Percentiles rank a stretch among this genome's conserved stretches.
These are phyloP conservation scores for Sanderia malayensis DNA, from an alignment of 30 jellyfish, hydroid and myxozoan genomes.

Conservation along the genomic window DNA sequence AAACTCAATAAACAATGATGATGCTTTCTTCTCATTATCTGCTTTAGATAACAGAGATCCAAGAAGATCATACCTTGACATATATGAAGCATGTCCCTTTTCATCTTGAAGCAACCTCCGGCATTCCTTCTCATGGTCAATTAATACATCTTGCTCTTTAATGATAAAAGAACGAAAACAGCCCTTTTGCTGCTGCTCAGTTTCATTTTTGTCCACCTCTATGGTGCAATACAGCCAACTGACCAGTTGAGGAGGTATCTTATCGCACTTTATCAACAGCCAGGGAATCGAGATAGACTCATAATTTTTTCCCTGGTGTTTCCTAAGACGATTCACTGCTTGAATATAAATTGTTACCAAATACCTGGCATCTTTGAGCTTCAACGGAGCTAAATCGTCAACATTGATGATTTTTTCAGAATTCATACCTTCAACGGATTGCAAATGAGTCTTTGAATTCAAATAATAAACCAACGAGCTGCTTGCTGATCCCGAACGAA, in stretches of 20 bases:
- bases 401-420: slow-evolving; percentile 2
- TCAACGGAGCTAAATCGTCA: slow-evolving; percentile 17
- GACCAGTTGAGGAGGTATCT: slow-evolving; percentile 32
- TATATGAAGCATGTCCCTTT: slow-evolving; percentile 3
- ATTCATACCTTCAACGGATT: background rate
- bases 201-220: slow-evolving; percentile 13
- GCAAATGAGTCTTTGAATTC: background rate
- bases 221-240: slow-evolving; percentile 50
- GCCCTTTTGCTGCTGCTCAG: too few relatives aligned
- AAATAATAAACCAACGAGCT: background rate
- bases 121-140: slow-evolving; percentile 7
- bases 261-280: slow-evolving; percentile 49
- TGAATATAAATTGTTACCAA: slow-evolving; percentile 34
- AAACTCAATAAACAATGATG: slow-evolving; percentile 29
- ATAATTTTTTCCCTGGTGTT: background rate
- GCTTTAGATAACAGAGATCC: slow-evolving; percentile 14
- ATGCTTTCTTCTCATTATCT: background rate
- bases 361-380: slow-evolving; percentile 30
- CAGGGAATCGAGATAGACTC: slow-evolving; percentile 22
- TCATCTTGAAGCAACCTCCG: slow-evolving; percentile 2
- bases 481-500: background rate
- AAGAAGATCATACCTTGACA: slow-evolving; percentile 47
- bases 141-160: slow-evolving; percentile 6
- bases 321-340: slow-evolving; percentile 7
- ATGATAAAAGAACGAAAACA: slow-evolving; percentile 24